These are phyloP conservation scores for Leuciscus waleckii DNA, from an alignment of 2,797 vertebrate species.

Conservation along the genomic window DNA sequence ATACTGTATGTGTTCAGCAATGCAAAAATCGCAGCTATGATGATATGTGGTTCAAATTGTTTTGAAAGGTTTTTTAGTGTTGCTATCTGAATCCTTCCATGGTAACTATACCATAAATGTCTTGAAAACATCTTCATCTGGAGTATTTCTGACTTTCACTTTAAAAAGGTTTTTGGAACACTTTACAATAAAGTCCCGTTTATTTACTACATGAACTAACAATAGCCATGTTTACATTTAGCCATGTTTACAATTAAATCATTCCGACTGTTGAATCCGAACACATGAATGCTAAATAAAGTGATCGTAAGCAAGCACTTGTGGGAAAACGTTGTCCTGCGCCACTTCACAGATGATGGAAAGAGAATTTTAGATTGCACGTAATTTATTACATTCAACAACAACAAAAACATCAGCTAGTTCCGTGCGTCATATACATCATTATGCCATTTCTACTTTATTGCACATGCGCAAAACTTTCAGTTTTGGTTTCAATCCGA, in stretches of 20 bases:
- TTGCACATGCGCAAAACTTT: background rate
- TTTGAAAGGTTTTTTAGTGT: background rate
- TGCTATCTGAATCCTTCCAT: background rate
- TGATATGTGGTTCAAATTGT: background rate
- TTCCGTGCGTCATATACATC: background rate
- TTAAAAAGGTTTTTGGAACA: background rate
- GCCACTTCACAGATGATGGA: background rate
- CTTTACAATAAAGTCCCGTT: background rate
- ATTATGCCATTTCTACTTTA: background rate
- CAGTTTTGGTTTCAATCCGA: background rate
- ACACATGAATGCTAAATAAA: too few relatives aligned
- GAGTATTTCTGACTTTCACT: background rate
- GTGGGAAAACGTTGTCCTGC: background rate
- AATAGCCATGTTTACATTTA: too few relatives aligned
- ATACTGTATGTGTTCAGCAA: background rate
- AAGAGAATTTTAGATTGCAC: background rate
- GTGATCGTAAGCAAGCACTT: too few relatives aligned
- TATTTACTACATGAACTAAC: background rate
- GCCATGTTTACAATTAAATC: too few relatives aligned
- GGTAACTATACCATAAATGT: background rate
- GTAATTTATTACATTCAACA: background rate
- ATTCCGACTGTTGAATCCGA: too few relatives aligned
- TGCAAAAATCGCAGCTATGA: background rate
- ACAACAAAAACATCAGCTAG: background rate
- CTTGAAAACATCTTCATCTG: background rate